phyloP scores from a whole-genome alignment of 2,888 invertebrate species.

The Thumatha senex region DNA sequence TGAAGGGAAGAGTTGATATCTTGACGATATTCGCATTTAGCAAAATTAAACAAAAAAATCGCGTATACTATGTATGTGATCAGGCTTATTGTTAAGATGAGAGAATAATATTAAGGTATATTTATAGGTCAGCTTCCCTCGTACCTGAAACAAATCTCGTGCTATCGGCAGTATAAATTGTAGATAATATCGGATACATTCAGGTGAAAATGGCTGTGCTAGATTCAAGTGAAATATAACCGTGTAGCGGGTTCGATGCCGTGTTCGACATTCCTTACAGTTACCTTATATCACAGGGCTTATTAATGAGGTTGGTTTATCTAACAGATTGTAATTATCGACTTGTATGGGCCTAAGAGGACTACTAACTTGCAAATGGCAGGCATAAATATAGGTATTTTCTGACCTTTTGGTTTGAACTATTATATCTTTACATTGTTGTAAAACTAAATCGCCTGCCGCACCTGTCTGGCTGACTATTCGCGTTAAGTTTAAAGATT shows the following conservation, averaged over 20 bases:
- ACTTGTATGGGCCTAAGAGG: background rate
- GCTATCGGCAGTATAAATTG: background rate
- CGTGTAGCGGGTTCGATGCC: constrained; percentile 38
- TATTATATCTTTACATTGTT: background rate
- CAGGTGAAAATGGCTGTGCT: constrained; percentile 39
- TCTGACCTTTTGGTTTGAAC: background rate
- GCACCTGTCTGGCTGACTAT: too few relatives aligned
- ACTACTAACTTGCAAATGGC: background rate
- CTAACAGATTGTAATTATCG: constrained; percentile 17
- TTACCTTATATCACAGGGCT: constrained; percentile 23
- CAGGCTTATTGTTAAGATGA: background rate
- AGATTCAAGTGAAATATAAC: constrained; percentile 30
- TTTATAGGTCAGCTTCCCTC: too few relatives aligned
- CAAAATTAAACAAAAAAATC: too few relatives aligned
- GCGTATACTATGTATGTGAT: too few relatives aligned
- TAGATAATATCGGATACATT: constrained; percentile 38
- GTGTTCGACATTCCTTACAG: constrained; percentile 36
- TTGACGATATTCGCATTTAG: too few relatives aligned
- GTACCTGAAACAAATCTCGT: background rate
- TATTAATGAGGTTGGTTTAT: constrained; percentile 25
- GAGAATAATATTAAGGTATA: background rate
- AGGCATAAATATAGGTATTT: background rate
- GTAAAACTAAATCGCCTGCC: too few relatives aligned
- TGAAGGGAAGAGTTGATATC: too few relatives aligned
- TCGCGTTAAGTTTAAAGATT: too few relatives aligned